These are phyloP conservation scores for Ophraella communa DNA, from an alignment of 2,888 invertebrate genomes.

Conservation along the genomic window DNA sequence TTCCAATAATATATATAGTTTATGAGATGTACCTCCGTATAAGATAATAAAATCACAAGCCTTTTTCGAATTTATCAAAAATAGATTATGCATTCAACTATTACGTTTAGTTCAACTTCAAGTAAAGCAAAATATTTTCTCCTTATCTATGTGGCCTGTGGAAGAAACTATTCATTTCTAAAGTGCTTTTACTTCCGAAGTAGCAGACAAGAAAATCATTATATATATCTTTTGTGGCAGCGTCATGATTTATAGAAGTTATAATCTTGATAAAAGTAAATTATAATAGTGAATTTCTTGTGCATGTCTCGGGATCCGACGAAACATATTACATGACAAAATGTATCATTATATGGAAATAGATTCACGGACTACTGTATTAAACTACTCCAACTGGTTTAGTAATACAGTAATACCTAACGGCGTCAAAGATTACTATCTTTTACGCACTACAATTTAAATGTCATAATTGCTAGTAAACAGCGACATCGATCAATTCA, in stretches of 20 bases:
- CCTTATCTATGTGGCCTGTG: conserved; percentile 14
- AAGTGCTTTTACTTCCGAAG: conserved; percentile 33
- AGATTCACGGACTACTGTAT: conserved; percentile 34
- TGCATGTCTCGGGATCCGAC: conserved; percentile 37
- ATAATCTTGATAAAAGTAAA: conserved; percentile 41
- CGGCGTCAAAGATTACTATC: not conserved
- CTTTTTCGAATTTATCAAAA: conserved; percentile 11
- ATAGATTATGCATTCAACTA: conserved; percentile 21
- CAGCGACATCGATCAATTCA: no score
- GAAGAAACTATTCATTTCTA: conserved; percentile 28
- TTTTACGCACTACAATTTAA: not conserved
- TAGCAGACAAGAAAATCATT: conserved; percentile 37
- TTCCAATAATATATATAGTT: no score
- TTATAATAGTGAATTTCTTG: conserved; percentile 41
- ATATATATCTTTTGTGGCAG: conserved; percentile 38
- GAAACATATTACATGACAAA: conserved; percentile 37
- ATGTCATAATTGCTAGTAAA: not conserved
- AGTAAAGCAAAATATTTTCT: conserved; percentile 14
- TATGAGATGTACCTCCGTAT: no score
- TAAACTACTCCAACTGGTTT: conserved; percentile 4
- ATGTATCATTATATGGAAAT: conserved; percentile 38
- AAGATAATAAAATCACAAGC: conserved; percentile 4
- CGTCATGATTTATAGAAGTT: conserved; percentile 36
- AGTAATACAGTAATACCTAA: not conserved
- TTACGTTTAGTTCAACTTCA: conserved; percentile 9